phyloP scores from a whole-genome alignment of 2,888 invertebrate species.

The Thelaira solivaga region DNA sequence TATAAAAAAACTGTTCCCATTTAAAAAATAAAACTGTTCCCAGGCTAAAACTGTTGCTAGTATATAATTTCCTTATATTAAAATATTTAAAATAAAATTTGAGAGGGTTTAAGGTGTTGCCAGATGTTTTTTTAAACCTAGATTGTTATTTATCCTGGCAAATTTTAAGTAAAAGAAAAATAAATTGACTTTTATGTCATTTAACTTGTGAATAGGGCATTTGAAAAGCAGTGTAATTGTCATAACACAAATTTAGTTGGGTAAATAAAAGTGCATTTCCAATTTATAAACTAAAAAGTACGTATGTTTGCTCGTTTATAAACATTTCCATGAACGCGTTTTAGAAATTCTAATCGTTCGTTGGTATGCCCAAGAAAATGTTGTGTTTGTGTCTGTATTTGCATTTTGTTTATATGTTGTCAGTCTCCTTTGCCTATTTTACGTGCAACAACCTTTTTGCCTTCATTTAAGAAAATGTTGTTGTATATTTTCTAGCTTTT shows the following conservation, averaged over 20 bases:
- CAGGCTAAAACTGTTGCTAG: neutral
- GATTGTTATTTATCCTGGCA: no score
- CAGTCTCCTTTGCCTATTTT: conserved; percentile 69
- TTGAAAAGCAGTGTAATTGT: neutral
- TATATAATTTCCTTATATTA: neutral
- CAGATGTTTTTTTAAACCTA: no score
- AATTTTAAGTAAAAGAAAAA: no score
- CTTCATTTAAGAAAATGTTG: conserved; percentile 62
- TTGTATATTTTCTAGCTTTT: neutral
- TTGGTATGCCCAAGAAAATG: neutral
- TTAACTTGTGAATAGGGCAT: no score
- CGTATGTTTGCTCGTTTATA: neutral
- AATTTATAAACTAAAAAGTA: no score
- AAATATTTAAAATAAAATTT: no score
- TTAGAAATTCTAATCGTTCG: neutral
- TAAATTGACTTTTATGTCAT: no score
- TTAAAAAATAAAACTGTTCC: neutral
- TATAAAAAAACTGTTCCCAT: neutral
- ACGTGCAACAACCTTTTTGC: conserved; percentile 70
- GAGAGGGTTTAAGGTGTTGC: no score
- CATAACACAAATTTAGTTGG: conserved; percentile 8
- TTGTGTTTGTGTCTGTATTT: conserved; percentile 7
- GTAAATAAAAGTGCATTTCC: no score
- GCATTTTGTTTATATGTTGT: conserved; percentile 41
- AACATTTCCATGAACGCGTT: neutral